These are phyloP conservation scores for Drosophila koepferae DNA, from an alignment of 2,888 invertebrate genomes.

Conservation along the genomic window DNA sequence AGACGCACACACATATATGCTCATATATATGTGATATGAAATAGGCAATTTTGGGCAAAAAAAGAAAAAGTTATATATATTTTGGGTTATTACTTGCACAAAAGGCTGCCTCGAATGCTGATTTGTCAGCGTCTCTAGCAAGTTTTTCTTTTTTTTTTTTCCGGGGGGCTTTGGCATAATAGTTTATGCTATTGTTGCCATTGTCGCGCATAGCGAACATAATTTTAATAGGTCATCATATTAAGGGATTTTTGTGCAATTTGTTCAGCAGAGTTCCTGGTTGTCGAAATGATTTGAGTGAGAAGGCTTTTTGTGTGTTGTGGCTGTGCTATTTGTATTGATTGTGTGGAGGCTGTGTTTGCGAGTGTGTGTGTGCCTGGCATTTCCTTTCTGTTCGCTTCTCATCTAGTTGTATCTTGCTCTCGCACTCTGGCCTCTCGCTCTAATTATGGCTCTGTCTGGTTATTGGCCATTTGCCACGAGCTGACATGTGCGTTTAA, in stretches of 20 bases:
- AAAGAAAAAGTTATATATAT: background rate
- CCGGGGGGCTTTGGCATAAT: constrained; percentile 12
- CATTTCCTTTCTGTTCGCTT: background rate
- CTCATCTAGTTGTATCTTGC: background rate
- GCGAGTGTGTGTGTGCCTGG: constrained; percentile 25
- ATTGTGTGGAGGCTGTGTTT: constrained; percentile 53
- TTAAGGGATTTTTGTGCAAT: constrained; percentile 77
- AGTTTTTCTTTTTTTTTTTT: background rate
- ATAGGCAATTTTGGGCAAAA: constrained; percentile 60
- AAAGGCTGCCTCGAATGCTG: background rate
- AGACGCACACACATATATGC: background rate
- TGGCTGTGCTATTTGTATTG: constrained; percentile 55
- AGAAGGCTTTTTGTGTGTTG: constrained; percentile 6
- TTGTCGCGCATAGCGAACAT: constrained; percentile 58
- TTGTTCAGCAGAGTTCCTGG: constrained; percentile 35
- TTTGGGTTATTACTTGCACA: constrained; percentile 20
- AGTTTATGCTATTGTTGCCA: constrained; percentile 56
- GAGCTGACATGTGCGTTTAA: constrained; percentile 80
- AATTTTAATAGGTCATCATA: constrained; percentile 82
- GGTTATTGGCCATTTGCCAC: constrained; percentile 74
- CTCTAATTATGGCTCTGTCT: constrained; percentile 23
- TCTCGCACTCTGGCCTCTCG: background rate
- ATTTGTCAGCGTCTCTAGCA: constrained; percentile 26
- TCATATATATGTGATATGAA: constrained; percentile 39
- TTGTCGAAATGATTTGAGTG: constrained; percentile 40